Conservation (phyloP, 2,797 vertebrate species). For the Leuciscus waleckii region DNA sequence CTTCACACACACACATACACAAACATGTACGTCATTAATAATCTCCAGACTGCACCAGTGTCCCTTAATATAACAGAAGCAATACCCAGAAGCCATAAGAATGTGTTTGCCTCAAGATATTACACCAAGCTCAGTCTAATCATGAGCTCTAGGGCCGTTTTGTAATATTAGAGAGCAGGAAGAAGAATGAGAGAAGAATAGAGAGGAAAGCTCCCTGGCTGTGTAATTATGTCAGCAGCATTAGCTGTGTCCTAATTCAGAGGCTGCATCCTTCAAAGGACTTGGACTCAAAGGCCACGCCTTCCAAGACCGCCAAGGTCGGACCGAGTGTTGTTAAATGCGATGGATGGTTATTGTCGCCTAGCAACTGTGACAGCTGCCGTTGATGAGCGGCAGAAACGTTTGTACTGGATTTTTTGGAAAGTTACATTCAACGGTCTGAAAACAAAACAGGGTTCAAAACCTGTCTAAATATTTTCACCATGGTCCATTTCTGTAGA, state of each 20-base stretch:
- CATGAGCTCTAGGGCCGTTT: not conserved
- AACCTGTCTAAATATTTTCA: not conserved
- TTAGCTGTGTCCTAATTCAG: not conserved
- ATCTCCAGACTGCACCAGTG: slow-evolving; percentile 2
- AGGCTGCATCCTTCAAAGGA: not conserved
- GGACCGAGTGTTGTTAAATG: not conserved
- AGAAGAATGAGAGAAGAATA: not conserved
- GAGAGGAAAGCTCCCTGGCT: not conserved
- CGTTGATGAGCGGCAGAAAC: not conserved
- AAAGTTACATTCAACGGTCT: not conserved
- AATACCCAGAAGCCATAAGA: slow-evolving; percentile 1
- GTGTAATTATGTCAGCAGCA: slow-evolving; percentile 18
- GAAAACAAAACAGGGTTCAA: not conserved
- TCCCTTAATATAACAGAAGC: not conserved
- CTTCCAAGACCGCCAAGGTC: not conserved
- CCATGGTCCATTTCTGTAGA: not conserved
- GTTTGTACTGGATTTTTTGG: not conserved
- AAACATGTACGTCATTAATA: not conserved
- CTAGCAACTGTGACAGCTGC: not conserved
- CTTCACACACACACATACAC: not conserved
- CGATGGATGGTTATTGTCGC: not conserved
- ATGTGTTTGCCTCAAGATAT: slow-evolving; percentile 9
- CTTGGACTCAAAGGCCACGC: not conserved
- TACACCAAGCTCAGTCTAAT: slow-evolving; percentile 16
- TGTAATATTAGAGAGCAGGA: not conserved